These are phyloP conservation scores for Lepidurus couesii DNA, from an alignment of 1,140 invertebrate species.

Conservation along the genomic window DNA sequence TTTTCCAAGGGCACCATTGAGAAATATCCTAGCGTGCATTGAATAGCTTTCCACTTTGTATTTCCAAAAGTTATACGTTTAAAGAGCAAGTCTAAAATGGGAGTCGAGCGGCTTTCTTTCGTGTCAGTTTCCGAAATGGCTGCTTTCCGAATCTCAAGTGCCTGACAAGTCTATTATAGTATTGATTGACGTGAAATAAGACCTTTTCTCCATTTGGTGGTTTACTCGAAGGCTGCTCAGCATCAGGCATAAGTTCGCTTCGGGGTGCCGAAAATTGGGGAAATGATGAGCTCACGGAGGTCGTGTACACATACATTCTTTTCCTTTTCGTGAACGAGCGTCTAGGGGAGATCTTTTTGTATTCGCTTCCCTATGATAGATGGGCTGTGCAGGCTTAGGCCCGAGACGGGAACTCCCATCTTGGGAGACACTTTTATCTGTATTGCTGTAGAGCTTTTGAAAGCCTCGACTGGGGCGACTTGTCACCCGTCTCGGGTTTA, in stretches of 20 bases:
- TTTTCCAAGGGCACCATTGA: no score
- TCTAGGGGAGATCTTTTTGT: neutral
- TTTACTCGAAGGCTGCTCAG: no score
- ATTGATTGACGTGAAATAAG: no score
- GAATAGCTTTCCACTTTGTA: no score
- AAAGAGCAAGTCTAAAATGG: no score
- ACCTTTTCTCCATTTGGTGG: no score
- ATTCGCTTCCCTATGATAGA: neutral
- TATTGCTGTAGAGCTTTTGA: neutral
- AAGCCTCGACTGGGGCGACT: neutral
- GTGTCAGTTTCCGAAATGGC: no score
- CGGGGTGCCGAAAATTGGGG: neutral
- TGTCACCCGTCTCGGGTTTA: neutral
- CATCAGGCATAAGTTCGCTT: neutral
- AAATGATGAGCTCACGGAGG: neutral
- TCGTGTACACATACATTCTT: neutral
- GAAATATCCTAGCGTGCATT: no score
- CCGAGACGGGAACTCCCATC: neutral
- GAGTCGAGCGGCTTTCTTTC: no score
- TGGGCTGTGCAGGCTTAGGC: neutral
- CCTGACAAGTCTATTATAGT: no score
- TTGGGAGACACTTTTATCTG: conserved; percentile 11
- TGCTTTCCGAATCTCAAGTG: no score
- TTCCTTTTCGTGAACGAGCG: neutral
- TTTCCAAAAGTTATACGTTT: no score